Percentiles rank a stretch among this genome's conserved stretches.
These are phyloP conservation scores for Adela reaumurella DNA, from an alignment of 2,888 invertebrate genomes.

Conservation along the genomic window DNA sequence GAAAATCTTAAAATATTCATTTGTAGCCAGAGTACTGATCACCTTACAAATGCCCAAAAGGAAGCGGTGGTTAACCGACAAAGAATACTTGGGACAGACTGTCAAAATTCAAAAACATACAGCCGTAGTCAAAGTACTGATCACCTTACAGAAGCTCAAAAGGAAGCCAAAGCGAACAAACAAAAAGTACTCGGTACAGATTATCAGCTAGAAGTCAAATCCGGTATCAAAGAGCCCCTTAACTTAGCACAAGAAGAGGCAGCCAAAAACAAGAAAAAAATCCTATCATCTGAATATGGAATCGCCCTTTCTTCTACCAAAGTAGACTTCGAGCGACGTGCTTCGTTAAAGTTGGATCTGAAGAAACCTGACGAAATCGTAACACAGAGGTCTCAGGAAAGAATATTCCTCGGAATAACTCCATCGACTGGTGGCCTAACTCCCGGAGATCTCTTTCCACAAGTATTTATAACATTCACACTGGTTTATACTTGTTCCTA, in stretches of 20 bases:
- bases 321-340: constrained; percentile 21
- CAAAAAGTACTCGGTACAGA: constrained; percentile 59
- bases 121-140: not conserved
- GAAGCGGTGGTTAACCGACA: no score
- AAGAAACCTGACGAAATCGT: constrained; percentile 29
- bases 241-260: constrained; percentile 42
- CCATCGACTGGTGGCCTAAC: constrained; percentile 30
- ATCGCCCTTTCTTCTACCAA: not conserved
- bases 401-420: constrained; percentile 16
- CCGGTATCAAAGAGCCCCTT: constrained; percentile 17
- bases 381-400: constrained; percentile 9
- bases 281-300: constrained; percentile 5
- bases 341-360: constrained; percentile 33
- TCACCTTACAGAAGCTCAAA: constrained; percentile 34
- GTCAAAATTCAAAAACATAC: not conserved
- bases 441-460: constrained; percentile 38
- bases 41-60: no score
- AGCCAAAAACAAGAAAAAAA: constrained; percentile 27
- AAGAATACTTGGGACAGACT: no score
- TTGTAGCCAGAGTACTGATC: not conserved
- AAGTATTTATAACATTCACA: no score
- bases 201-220: constrained; percentile 42
- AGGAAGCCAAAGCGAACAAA: constrained; percentile 59
- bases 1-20: no score
- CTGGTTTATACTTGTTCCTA: no score